Evolutionary conservation across 2,797 vertebrate genomes (phyloP).

Genomic region (Cryptoblepharus egeriae): DNA sequence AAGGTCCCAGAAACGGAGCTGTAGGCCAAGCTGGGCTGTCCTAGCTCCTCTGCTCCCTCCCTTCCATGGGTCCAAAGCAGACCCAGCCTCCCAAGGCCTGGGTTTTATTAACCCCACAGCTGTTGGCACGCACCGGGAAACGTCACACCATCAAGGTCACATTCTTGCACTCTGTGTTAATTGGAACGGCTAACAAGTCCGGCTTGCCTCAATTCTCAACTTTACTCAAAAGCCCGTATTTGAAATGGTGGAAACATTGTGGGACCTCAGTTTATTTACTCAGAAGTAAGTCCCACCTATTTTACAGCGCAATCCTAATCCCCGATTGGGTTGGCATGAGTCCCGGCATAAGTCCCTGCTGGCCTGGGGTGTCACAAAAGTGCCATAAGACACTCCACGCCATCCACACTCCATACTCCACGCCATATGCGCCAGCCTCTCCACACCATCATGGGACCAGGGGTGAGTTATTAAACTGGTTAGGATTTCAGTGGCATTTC

Average conservation of each 20-base stretch:
- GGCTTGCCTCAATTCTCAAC: neutral
- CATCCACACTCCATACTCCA: too few relatives aligned
- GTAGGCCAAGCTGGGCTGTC: neutral
- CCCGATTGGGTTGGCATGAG: too few relatives aligned
- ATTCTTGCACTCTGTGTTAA: neutral
- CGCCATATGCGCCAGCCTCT: too few relatives aligned
- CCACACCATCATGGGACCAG: too few relatives aligned
- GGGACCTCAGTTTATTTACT: neutral
- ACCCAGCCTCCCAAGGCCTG: too few relatives aligned
- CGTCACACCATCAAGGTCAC: neutral
- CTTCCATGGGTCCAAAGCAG: neutral
- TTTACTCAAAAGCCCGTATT: neutral
- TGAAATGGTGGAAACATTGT: neutral
- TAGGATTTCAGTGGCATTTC: neutral
- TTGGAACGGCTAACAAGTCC: neutral
- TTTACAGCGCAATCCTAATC: too few relatives aligned
- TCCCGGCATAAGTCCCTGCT: too few relatives aligned
- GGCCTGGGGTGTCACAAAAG: too few relatives aligned
- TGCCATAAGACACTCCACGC: too few relatives aligned
- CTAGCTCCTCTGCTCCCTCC: constrained; percentile 1
- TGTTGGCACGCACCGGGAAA: neutral
- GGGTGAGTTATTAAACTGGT: too few relatives aligned
- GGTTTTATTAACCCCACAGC: too few relatives aligned
- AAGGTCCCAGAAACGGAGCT: constrained; percentile 10
- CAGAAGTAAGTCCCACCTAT: neutral